A percentile compares a stretch with the other conserved stretches of the same genome.
These are phyloP conservation scores for Chalcosyrphus nemorum DNA, from an alignment of 2,888 invertebrate genomes.

Conservation along the genomic window DNA sequence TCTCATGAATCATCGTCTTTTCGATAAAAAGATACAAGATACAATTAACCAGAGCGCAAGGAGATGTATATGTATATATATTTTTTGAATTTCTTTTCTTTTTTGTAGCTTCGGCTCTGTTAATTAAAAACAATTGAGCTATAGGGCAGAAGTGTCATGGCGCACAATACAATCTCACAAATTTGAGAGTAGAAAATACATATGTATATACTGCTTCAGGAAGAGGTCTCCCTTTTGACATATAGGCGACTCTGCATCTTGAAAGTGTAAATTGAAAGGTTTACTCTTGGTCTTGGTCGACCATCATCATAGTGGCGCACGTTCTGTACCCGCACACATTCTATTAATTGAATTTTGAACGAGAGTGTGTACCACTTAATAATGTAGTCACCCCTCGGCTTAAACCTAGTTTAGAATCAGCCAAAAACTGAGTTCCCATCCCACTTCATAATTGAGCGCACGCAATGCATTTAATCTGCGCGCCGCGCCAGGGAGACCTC, in stretches of 20 bases:
- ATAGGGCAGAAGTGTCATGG: conserved; percentile 76
- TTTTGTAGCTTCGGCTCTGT: conserved; percentile 75
- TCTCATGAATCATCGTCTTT: conserved; percentile 63
- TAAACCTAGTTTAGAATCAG: conserved; percentile 52
- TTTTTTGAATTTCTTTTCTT: not conserved
- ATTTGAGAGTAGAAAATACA: not conserved
- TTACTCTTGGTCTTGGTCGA: conserved; percentile 44
- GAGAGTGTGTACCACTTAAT: conserved; percentile 52
- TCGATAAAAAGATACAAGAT: not conserved
- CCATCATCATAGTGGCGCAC: conserved; percentile 41
- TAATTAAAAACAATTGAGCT: conserved; percentile 81
- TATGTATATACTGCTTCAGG: not conserved
- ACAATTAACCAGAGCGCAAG: conserved; percentile 63
- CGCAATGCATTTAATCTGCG: conserved; percentile 60
- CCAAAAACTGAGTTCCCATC: conserved; percentile 45
- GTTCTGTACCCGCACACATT: conserved; percentile 54
- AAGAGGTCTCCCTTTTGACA: conserved; percentile 29
- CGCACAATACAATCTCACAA: conserved; percentile 46
- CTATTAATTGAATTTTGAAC: conserved; percentile 58
- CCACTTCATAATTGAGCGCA: conserved; percentile 46
- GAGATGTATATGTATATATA: conserved; percentile 48
- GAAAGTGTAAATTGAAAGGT: conserved; percentile 67
- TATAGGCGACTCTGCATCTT: not conserved
- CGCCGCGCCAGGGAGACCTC: conserved; percentile 13
- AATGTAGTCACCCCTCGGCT: conserved; percentile 32